A percentile compares a stretch with the other conserved stretches of the same genome.
Evolutionary conservation across 2,113 vertebrate species (phyloP).

Genomic region (Ammodytes dubius): DNA sequence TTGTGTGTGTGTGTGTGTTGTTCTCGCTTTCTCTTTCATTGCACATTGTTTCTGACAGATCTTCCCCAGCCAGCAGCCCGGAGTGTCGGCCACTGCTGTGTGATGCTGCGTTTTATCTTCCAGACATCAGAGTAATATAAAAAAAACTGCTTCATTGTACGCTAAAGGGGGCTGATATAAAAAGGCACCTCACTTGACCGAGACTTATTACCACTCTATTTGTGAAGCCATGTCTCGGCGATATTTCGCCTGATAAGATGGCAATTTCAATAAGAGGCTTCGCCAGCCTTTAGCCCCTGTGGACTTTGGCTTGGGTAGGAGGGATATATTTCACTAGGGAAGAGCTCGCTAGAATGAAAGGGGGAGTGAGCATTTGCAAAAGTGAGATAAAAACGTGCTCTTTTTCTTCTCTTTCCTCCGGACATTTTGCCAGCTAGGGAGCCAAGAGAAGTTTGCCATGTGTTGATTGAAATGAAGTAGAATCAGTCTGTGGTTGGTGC

Average conservation of each 20-base stretch:
- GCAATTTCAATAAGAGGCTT: slow-evolving; percentile 82
- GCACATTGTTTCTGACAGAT: slow-evolving; percentile 56
- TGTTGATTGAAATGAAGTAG: slow-evolving; percentile 37
- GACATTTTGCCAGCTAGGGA: slow-evolving; percentile 33
- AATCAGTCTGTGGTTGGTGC: slow-evolving; percentile 36
- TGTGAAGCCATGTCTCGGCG: slow-evolving; percentile 71
- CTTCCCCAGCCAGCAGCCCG: slow-evolving; percentile 39
- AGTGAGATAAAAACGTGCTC: slow-evolving; percentile 72
- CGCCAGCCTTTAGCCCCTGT: slow-evolving; percentile 64
- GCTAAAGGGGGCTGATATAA: slow-evolving; percentile 57
- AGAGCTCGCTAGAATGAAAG: slow-evolving; percentile 64
- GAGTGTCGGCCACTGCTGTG: slow-evolving; percentile 45
- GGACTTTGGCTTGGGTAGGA: slow-evolving; percentile 71
- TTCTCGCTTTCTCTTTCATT: slow-evolving; percentile 4
- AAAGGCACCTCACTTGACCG: slow-evolving; percentile 74
- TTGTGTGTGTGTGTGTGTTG: neutral
- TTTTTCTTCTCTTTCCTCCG: neutral
- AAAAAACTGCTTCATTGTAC: slow-evolving; percentile 70
- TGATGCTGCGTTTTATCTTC: slow-evolving; percentile 68
- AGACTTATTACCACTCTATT: slow-evolving; percentile 80
- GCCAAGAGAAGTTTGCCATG: slow-evolving; percentile 36
- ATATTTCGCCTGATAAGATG: slow-evolving; percentile 82
- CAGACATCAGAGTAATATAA: slow-evolving; percentile 74
- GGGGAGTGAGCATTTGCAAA: slow-evolving; percentile 71
- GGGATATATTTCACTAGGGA: slow-evolving; percentile 76